A percentile compares a stretch with the other conserved stretches of the same genome.
These are phyloP conservation scores for Pollachius pollachius DNA, from an alignment of 2,113 vertebrate species.

Conservation along the genomic window DNA sequence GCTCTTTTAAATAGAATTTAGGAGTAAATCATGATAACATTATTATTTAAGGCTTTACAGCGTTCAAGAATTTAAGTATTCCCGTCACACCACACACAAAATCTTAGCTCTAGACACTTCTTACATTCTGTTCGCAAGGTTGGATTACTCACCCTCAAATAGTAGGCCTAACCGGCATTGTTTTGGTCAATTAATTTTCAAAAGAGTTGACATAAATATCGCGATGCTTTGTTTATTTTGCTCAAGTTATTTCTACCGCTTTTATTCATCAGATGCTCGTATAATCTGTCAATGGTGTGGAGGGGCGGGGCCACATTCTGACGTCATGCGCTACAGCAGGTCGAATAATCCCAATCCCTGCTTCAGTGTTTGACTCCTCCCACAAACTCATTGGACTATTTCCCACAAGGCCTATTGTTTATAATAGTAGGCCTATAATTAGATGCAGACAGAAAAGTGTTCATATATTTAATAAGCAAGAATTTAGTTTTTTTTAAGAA, in stretches of 20 bases:
- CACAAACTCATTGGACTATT: neutral
- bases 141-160: slow-evolving; percentile 57
- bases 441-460: no score
- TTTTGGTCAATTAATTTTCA: slow-evolving; percentile 52
- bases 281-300: slow-evolving; percentile 36
- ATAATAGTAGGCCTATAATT: no score
- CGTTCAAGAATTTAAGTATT: no score
- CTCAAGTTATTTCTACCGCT: slow-evolving; percentile 37
- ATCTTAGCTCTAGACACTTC: neutral
- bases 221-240: slow-evolving; percentile 42
- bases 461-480: no score
- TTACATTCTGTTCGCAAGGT: neutral
- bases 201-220: slow-evolving; percentile 44
- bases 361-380: slow-evolving; percentile 34
- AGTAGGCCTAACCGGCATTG: slow-evolving; percentile 41
- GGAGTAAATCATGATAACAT: neutral
- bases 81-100: neutral
- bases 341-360: slow-evolving; percentile 39
- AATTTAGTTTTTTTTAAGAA: no score
- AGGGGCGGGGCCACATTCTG: slow-evolving; percentile 47
- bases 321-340: slow-evolving; percentile 39
- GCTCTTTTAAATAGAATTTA: neutral
- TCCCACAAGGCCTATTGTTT: neutral
- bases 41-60: neutral
- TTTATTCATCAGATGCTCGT: slow-evolving; percentile 21